Conservation (phyloP, 2,888 invertebrate genomes). For the Aromia moschata region DNA sequence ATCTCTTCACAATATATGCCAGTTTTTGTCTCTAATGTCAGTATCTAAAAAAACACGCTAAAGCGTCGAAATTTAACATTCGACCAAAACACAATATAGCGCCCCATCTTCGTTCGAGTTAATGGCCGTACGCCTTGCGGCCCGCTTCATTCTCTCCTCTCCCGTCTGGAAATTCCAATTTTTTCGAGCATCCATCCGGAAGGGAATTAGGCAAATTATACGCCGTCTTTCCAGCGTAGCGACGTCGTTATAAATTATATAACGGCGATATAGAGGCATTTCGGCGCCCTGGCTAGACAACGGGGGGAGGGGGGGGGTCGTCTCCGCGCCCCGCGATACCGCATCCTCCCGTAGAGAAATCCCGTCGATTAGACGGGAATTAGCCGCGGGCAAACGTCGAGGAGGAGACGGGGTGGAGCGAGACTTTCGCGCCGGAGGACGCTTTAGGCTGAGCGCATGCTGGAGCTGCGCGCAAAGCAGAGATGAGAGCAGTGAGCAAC, state of each 20-base stretch:
- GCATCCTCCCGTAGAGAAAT: conserved; percentile 13
- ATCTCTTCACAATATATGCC: no score
- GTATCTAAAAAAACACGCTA: no score
- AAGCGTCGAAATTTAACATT: no score
- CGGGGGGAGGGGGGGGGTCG: no score
- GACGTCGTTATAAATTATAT: conserved; percentile 12
- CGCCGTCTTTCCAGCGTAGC: conserved; percentile 1
- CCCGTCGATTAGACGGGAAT: conserved; percentile 25
- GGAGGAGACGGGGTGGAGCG: neutral
- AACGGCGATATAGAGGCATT: neutral
- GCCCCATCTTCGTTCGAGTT: no score
- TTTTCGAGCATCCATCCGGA: conserved; percentile 10
- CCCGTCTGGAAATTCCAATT: neutral
- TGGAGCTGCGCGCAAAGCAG: no score
- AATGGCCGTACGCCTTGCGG: neutral
- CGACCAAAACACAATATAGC: no score
- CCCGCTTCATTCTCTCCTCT: neutral
- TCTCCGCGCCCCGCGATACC: conserved; percentile 7
- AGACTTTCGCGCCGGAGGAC: no score
- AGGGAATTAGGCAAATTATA: conserved; percentile 12
- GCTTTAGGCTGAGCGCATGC: no score
- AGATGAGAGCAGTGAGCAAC: no score
- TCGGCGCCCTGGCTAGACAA: conserved; percentile 3
- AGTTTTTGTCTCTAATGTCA: no score
- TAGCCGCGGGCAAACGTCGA: conserved; percentile 14